Evolutionary conservation across 2,113 vertebrate genomes (phyloP), one percentile per base, ranked within the genome.

Genomic region (Oreocharis arfaki): DNA sequence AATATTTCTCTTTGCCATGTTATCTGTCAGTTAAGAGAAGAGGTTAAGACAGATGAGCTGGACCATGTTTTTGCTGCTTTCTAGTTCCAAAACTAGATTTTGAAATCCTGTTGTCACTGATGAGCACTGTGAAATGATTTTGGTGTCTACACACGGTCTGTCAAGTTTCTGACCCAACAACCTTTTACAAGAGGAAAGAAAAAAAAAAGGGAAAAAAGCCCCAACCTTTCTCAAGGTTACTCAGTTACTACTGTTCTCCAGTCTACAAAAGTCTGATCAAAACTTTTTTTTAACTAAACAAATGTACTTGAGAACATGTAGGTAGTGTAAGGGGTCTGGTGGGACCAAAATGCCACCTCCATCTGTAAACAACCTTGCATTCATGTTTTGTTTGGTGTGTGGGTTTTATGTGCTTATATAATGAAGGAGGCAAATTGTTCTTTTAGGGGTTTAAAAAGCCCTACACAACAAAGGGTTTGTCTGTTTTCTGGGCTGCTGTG

Each of bases 401-500:
- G 52, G 9, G 4, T 20, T 89, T 81, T 32, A 44, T 83, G 35
- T 71, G 69, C 80, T 69, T 84, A 60, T 41, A 60, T 85, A 93
- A 89, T 32, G 59, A 70, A 87, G 35, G 60, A 50, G 23, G 46
- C 59, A 55, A 35, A n/a, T 27, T 33, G 69, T 91, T 84, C 86
- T 94, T 71, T 60, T 3, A 8, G 13, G 75, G 46, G 57, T 92
- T 59, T 59, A 10, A 65, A 10, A 50, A 35, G 13, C 20, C 33
- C 39, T 53, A 74, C 22, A 37, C 0, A 78, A 84, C 92, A 93
- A 92, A 88, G 89, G 92, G 70, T 95, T 89, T 97, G 95, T 97
- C 92, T 92, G 60, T 88, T 30, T 35, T 85, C 82, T 7, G 61
- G 94, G 74, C 89, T 93, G 90, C 71, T 33, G 67, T 93, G 94